These are phyloP conservation scores for Verasper variegatus DNA, from an alignment of 2,113 vertebrate species.

Conservation along the genomic window DNA sequence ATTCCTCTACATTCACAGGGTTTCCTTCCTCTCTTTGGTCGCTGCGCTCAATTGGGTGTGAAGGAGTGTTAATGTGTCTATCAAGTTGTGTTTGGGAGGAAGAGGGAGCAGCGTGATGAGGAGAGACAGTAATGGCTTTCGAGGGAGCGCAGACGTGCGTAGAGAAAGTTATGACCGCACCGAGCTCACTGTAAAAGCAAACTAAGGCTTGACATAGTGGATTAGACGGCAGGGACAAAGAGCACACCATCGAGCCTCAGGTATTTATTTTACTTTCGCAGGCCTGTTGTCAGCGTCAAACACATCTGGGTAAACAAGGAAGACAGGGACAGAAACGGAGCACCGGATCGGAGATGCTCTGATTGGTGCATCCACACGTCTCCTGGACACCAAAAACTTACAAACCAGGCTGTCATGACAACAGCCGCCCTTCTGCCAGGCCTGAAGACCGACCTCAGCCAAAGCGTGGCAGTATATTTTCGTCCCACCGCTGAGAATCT, in stretches of 20 bases:
- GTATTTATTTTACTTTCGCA: slow-evolving; percentile 35
- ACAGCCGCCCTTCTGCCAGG: slow-evolving; percentile 37
- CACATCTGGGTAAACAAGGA: not conserved
- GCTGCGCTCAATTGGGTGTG: slow-evolving; percentile 70
- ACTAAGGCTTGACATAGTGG: not conserved
- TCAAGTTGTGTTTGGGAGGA: slow-evolving; percentile 61
- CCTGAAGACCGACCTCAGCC: slow-evolving; percentile 24
- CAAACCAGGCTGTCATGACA: slow-evolving; percentile 23
- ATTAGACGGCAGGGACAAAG: slow-evolving; percentile 24
- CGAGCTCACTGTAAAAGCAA: slow-evolving; percentile 44
- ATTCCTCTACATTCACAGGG: slow-evolving; percentile 51
- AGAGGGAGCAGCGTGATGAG: slow-evolving; percentile 52
- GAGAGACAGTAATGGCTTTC: slow-evolving; percentile 66
- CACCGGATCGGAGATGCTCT: not conserved
- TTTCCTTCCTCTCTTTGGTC: slow-evolving; percentile 55
- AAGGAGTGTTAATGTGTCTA: slow-evolving; percentile 76
- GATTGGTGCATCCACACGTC: slow-evolving; percentile 1
- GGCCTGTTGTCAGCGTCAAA: slow-evolving; percentile 30
- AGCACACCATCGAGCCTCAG: slow-evolving; percentile 10
- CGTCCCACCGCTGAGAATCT: slow-evolving; percentile 67
- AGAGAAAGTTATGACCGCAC: slow-evolving; percentile 59
- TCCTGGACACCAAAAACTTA: slow-evolving; percentile 1
- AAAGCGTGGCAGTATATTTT: slow-evolving; percentile 66
- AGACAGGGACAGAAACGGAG: slow-evolving; percentile 2
- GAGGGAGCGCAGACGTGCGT: slow-evolving; percentile 47